Percentiles rank a stretch among this genome's conserved stretches.
Evolutionary conservation across 2,797 vertebrate genomes (phyloP).

Genomic region (Manis crassicaudata): DNA sequence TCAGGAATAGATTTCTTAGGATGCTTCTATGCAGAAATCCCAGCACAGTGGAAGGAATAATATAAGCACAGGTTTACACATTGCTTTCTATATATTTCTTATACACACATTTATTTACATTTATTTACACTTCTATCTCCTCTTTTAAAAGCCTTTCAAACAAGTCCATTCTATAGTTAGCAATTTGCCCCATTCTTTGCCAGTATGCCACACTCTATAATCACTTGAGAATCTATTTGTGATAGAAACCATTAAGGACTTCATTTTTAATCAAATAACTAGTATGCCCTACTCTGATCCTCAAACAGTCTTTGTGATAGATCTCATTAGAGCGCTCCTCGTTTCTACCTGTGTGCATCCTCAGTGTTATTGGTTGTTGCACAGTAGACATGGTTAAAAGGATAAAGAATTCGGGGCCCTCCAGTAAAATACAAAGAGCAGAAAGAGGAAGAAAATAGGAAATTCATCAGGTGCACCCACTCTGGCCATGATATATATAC

Average conservation of each 20-base stretch:
- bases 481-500: not conserved
- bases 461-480: not conserved
- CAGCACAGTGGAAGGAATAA: not conserved
- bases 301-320: not conserved
- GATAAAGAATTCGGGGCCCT: not conserved
- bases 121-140: not conserved
- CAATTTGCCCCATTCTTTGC: not conserved
- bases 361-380: not conserved
- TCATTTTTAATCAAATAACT: not conserved
- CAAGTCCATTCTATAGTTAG: constrained; percentile 12
- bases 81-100: not conserved
- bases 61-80: not conserved
- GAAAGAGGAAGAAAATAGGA: constrained; percentile 11
- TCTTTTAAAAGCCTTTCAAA: not conserved
- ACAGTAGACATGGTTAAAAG: not conserved
- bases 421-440: not conserved
- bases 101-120: not conserved
- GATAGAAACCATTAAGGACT: not conserved
- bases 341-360: not conserved
- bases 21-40: not conserved
- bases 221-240: not conserved
- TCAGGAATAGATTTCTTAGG: not conserved
- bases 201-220: not conserved
- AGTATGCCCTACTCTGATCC: not conserved
- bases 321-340: not conserved